These are phyloP conservation scores for Drepanosiphum platanoidis DNA, from an alignment of 2,888 invertebrate species.

Conservation along the genomic window DNA sequence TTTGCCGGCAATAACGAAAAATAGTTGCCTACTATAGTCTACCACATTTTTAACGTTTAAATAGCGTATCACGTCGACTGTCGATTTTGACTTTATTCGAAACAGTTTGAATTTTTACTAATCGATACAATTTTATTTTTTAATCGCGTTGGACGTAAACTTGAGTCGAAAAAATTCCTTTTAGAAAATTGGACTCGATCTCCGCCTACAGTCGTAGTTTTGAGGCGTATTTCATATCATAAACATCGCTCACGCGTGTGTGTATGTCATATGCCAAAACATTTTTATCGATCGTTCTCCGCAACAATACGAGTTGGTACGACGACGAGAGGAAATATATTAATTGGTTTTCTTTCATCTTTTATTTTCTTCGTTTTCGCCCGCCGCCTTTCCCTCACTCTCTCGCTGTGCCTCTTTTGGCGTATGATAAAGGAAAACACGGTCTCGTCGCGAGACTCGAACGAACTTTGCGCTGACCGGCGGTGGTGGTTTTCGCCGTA, in stretches of 20 bases:
- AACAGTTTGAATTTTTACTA: too few relatives aligned
- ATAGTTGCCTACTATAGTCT: too few relatives aligned
- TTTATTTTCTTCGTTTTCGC: not conserved
- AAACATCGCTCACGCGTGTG: not conserved
- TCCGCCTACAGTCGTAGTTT: too few relatives aligned
- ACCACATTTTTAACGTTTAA: too few relatives aligned
- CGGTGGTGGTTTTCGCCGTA: not conserved
- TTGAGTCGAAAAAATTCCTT: too few relatives aligned
- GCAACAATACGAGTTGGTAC: not conserved
- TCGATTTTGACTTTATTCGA: too few relatives aligned
- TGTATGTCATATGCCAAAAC: not conserved
- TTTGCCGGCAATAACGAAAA: too few relatives aligned
- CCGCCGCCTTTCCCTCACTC: not conserved
- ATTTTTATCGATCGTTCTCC: slow-evolving; percentile 2
- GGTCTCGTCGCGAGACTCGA: not conserved
- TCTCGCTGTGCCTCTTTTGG: not conserved
- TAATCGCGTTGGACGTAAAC: too few relatives aligned
- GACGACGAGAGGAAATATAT: slow-evolving; percentile 16
- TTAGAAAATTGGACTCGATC: too few relatives aligned
- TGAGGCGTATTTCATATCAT: not conserved
- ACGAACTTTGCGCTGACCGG: not conserved
- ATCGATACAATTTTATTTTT: too few relatives aligned
- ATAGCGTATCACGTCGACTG: too few relatives aligned
- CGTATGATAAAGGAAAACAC: slow-evolving; percentile 3
- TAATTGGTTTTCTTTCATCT: slow-evolving; percentile 37